Evolutionary conservation across 2,797 vertebrate genomes (phyloP), one percentile per base, ranked within the genome.

Genomic region (Sebastes goodei): DNA sequence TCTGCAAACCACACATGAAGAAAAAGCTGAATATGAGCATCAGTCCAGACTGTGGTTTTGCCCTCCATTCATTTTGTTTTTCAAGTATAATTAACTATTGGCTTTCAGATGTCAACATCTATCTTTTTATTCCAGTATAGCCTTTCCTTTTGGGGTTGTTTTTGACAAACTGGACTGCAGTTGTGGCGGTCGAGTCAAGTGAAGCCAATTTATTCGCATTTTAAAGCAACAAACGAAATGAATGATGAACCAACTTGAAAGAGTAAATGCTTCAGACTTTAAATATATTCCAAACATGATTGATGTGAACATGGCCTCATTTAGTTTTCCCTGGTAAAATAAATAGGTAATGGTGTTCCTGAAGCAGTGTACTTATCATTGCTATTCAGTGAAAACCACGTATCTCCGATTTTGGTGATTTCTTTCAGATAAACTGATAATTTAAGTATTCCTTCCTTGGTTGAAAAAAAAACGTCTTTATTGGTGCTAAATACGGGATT

Each of bases 41-140:
- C n/a, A 32, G 46, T 8, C 42, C 42, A 71, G 23, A 67, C 74
- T 67, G 55, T n/a, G 56, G 33, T 66, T 66, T 14, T 53, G 10
- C 8, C 20, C 63, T 73, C 5, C 12, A 8, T 68, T 61, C 64
- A 63, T 73, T 32, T 20, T 46, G 25, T 53, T 65, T 38, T 2
- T 71, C 12, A 65, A 35, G 49, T 29, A 56, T 56, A 46, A 56
- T 66, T 74, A 49, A 29, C 23, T 27, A 4, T 32, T 69, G 57
- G 35, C 38, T 69, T 56, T 71, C 42, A 74, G 30, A 64, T 74
- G 27, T 71, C 55, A 56, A 11, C 66, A 71, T 79, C 25, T 21
- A 35, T 49, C 17, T 49, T 76, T 69, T 59, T 64, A 57, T 35
- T 52, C 21, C 8, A 7, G 27, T 57, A 30, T 10, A 52, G 20